Evolutionary conservation across 2,797 vertebrate species (phyloP), one percentile per base, ranked within the genome.

Genomic region (Todus mexicanus): DNA sequence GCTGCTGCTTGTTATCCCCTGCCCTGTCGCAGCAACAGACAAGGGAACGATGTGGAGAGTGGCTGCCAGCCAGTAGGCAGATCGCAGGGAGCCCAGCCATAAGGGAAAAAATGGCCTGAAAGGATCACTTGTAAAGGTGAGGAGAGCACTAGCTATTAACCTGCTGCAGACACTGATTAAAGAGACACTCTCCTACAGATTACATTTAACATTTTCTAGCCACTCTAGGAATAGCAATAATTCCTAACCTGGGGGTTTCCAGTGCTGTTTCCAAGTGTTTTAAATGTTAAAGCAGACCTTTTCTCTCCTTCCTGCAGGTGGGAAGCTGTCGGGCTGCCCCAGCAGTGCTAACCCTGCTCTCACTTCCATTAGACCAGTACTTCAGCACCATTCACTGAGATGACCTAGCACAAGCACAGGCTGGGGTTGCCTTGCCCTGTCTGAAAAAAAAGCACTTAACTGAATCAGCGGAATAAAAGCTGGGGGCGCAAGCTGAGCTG

Each of bases 1-100:
- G 96, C 92, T 95, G 96, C 97, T 95, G 96, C 98, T 98, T 94
- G 97, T 98, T 98, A 98, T 98, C 98, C 84, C 53, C 85, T 87
- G 89, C 92, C 84, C 94, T 97, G 96, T 91, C 61, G 68, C 47
- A 17, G 84, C 6, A 8, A 75, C 69, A 94, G 96, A 97, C 96
- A 97, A 91, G 87, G 90, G 94, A 93, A 95, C 51, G 33, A 96
- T 9, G 47, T 3, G 5, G 84, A 70, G 86, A 93, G 90, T 40
- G 1, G 10, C 91, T 92, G 92, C 84, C 87, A 96, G 95, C 82
- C 71, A 0, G 86, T 89, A 95, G 95, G 79, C 90, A 95, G 92
- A 90, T 80, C 84, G 4, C 54, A 69, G 45, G 64, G 31, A 95
- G 80, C 78, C 79, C 74, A 93, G 73, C 64, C 66, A 14, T 35